A percentile compares a stretch with the other conserved stretches of the same genome.
Conservation (phyloP, 2,113 vertebrate species). For the Hemiscyllium ocellatum region DNA sequence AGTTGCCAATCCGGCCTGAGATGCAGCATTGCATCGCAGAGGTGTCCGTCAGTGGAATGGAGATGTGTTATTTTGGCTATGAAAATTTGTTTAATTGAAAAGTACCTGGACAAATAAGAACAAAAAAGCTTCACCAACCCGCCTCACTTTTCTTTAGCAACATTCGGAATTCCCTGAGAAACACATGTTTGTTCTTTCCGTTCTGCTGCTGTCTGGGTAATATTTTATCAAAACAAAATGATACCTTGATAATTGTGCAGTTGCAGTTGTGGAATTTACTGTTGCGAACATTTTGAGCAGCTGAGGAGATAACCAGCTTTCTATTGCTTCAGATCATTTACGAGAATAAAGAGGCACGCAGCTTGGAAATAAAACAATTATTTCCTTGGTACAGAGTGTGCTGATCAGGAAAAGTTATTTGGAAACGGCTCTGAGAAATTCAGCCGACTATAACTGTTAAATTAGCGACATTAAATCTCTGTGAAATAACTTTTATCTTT, state of each 20-base stretch:
- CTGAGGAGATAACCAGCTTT: neutral
- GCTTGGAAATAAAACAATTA: constrained; percentile 10
- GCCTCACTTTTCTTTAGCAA: neutral
- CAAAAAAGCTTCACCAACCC: too few relatives aligned
- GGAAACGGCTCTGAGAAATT: neutral
- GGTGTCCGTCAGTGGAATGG: too few relatives aligned
- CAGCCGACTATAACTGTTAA: constrained; percentile 24
- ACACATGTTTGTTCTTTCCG: neutral
- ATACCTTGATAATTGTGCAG: neutral
- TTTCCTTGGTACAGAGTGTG: constrained; percentile 2
- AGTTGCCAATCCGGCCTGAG: too few relatives aligned
- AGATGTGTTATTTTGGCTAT: too few relatives aligned
- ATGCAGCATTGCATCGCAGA: too few relatives aligned
- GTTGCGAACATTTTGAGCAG: neutral
- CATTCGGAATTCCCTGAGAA: neutral
- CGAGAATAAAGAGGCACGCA: neutral
- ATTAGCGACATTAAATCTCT: constrained; percentile 31
- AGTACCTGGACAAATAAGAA: too few relatives aligned
- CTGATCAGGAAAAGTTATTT: constrained; percentile 14
- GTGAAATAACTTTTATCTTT: constrained; percentile 16
- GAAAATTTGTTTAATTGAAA: too few relatives aligned
- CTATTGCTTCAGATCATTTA: too few relatives aligned
- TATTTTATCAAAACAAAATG: neutral
- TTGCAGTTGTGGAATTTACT: neutral
- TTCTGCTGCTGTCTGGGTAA: neutral